Percentiles rank a stretch among this genome's conserved stretches.
Evolutionary conservation across 2,113 vertebrate species (phyloP).

Genomic region (Polypterus senegalus): DNA sequence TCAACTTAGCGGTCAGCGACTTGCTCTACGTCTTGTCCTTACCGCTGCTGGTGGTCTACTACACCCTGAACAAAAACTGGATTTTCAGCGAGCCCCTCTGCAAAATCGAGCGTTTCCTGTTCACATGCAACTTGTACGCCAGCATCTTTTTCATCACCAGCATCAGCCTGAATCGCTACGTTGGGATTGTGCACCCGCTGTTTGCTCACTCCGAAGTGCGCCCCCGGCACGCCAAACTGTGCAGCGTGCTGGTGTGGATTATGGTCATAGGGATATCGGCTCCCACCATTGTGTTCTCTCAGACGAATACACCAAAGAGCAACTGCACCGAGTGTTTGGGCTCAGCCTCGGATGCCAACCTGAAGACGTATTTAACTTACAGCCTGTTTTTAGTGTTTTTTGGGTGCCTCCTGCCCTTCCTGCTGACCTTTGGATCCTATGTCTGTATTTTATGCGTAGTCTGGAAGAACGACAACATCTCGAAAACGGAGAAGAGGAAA

Average conservation of each 20-base stretch:
- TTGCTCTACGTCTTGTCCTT: slow-evolving; percentile 56
- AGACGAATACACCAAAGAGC: background rate
- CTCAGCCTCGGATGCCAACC: accelerated
- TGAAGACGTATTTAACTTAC: slow-evolving; percentile 28
- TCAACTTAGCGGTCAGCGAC: slow-evolving; percentile 61
- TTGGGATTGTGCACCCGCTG: slow-evolving; percentile 58
- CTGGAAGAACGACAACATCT: slow-evolving; percentile 40
- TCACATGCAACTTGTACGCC: slow-evolving; percentile 59
- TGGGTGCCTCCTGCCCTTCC: slow-evolving; percentile 55
- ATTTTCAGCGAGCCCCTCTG: slow-evolving; percentile 36
- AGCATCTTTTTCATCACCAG: slow-evolving; percentile 61
- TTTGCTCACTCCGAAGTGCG: slow-evolving; percentile 31
- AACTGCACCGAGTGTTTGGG: slow-evolving; percentile 30
- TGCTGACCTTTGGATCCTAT: slow-evolving; percentile 53
- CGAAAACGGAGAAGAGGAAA: slow-evolving; percentile 39
- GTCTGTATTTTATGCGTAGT: slow-evolving; percentile 35
- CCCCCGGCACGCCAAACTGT: slow-evolving; percentile 38
- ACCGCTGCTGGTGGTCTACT: slow-evolving; percentile 50
- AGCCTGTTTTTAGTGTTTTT: slow-evolving; percentile 35
- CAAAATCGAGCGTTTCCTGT: slow-evolving; percentile 59
- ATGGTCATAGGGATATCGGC: slow-evolving; percentile 36
- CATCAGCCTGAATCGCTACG: slow-evolving; percentile 63
- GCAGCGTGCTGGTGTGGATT: slow-evolving; percentile 41
- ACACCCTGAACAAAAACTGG: slow-evolving; percentile 44
- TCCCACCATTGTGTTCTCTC: slow-evolving; percentile 46